Conservation (phyloP, 2,888 invertebrate genomes). For the Parnassius smintheus region DNA sequence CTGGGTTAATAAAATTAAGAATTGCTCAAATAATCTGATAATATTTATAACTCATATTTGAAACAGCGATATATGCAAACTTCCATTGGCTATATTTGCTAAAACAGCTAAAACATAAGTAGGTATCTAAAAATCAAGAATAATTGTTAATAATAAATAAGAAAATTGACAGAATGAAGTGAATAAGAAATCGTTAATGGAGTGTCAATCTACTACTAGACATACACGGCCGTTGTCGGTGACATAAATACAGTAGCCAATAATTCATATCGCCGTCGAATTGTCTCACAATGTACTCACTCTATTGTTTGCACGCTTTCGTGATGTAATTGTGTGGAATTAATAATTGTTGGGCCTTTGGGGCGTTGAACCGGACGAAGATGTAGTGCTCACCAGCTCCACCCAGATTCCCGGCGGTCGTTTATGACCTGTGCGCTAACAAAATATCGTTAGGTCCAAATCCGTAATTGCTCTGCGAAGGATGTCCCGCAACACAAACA, state of each 20-base stretch:
- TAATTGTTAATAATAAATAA: no score
- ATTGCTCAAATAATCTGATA: no score
- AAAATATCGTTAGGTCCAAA: conserved; percentile 8
- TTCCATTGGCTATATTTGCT: no score
- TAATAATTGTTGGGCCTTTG: conserved; percentile 34
- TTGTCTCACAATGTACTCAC: conserved; percentile 36
- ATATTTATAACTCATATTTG: no score
- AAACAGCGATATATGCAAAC: no score
- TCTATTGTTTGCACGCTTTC: conserved; percentile 45
- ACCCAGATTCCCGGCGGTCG: not conserved
- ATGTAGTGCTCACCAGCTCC: conserved; percentile 21
- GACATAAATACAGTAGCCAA: conserved; percentile 19
- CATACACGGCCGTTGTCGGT: conserved; percentile 2
- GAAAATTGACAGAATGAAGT: no score
- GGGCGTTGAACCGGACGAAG: conserved; percentile 38
- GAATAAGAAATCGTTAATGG: no score
- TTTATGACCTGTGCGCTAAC: conserved; percentile 3
- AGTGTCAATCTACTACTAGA: no score
- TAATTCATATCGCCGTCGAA: conserved; percentile 20
- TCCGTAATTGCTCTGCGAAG: conserved; percentile 15
- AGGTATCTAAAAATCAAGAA: no score
- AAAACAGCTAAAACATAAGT: no score
- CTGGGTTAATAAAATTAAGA: no score
- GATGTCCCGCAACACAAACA: conserved; percentile 2
- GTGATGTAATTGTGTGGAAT: conserved; percentile 43